Conservation (phyloP, 2,113 vertebrate species). For the Trinectes maculatus region DNA sequence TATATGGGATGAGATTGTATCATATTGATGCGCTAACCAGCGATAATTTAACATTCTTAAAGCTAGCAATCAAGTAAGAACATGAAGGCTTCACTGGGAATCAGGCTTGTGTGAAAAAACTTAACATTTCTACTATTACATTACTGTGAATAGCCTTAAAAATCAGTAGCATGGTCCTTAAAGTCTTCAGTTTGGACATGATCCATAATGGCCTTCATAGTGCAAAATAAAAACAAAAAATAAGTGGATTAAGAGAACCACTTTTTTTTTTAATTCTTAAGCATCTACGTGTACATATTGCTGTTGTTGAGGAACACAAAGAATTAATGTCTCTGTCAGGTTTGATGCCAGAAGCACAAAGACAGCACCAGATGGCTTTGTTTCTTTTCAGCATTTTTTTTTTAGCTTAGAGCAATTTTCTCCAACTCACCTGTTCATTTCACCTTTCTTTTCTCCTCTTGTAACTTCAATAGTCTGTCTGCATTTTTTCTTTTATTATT, state of each 20-base stretch:
- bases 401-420: conserved; percentile 29
- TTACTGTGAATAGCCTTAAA: no score
- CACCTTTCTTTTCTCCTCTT: not conserved
- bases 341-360: conserved; percentile 40
- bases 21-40: not conserved
- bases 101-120: not conserved
- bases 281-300: not conserved
- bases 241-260: no score
- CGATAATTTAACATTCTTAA: not conserved
- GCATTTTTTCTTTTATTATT: conserved; percentile 48
- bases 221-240: no score
- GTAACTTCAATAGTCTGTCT: conserved; percentile 36
- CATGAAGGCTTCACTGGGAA: not conserved
- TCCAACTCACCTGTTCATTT: conserved; percentile 27
- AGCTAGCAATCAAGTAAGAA: not conserved
- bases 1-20: no score
- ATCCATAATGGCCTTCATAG: no score
- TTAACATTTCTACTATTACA: no score
- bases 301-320: conserved; percentile 12
- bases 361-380: conserved; percentile 29
- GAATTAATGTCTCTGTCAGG: conserved; percentile 25
- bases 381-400: conserved; percentile 27
- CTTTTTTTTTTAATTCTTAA: conserved; percentile 6
- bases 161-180: no score
- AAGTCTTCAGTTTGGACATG: no score